Evolutionary conservation across 1,140 invertebrate genomes (phyloP).

Genomic region (Diploscapter pachys): DNA sequence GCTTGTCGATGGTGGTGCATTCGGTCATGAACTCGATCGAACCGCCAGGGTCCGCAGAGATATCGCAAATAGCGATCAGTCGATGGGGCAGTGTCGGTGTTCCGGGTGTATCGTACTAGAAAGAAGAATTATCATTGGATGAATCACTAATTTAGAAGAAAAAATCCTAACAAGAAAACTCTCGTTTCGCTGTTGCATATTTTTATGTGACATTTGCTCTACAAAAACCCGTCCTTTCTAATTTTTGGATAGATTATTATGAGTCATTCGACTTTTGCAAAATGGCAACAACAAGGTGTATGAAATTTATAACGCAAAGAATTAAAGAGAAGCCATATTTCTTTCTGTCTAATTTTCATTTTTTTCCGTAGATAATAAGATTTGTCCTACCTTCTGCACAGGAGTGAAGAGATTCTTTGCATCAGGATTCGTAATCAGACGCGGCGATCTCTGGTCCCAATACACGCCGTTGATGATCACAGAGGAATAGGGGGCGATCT

Average conservation of each 20-base stretch:
- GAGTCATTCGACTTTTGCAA: too few relatives aligned
- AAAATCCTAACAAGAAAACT: too few relatives aligned
- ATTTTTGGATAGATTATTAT: too few relatives aligned
- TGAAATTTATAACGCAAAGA: too few relatives aligned
- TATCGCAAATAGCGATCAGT: conserved; percentile 83
- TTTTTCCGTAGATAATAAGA: too few relatives aligned
- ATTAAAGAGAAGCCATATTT: too few relatives aligned
- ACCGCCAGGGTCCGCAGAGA: conserved; percentile 95
- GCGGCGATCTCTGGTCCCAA: conserved; percentile 93
- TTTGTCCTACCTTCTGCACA: conserved; percentile 34
- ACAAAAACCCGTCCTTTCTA: too few relatives aligned
- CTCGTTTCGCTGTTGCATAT: too few relatives aligned
- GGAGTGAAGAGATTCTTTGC: conserved; percentile 80
- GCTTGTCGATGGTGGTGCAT: conserved; percentile 97
- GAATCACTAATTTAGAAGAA: too few relatives aligned
- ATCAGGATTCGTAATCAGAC: conserved; percentile 92
- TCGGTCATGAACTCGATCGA: conserved; percentile 99
- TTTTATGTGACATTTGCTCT: too few relatives aligned
- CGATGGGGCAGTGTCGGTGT: conserved; percentile 74
- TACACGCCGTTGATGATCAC: conserved; percentile 97
- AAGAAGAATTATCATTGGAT: neutral
- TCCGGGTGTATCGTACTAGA: conserved; percentile 67
- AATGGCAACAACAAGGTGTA: too few relatives aligned
- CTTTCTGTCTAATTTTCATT: too few relatives aligned
- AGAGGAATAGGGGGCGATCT: conserved; percentile 94